Base-by-base conservation (phyloP, 2,888 invertebrate species). In the Ophion obscuratus region DNA sequence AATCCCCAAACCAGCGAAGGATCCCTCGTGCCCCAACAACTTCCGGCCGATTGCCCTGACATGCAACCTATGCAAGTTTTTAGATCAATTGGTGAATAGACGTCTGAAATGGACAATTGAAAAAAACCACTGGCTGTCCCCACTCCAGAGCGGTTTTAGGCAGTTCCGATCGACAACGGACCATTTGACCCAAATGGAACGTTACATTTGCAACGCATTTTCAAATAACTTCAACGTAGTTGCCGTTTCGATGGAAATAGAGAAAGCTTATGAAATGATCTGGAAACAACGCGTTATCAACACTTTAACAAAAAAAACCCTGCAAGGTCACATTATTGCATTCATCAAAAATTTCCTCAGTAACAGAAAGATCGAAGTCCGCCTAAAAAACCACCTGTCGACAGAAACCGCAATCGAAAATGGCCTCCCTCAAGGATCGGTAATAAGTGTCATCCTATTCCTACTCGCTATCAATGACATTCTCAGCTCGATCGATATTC, bases 391-490 rank as follows among this genome's bases (percentile, higher is more conserved):
- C 31, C 10, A 2, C 44, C 2, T 40, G 14, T 79, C 79, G 0
- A 47, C 71, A 14, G 64, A 5, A 2, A n/a, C 14, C 6, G 10
- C 0, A 2, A 53, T n/a, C n/a, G 27, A 62, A 64, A 79, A 79
- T 47, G 79, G 71, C 3, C n/a, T 71, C 31, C 81, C 44, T 3
- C 81, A 81, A 24, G 68, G 74, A 9, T 74, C 81, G 7, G 81
- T 81, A 14, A 14, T 81, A 2, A 81, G 62, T 5, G 75, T 81
- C 2, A 70, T 70, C 11, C 66, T 84, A 1, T 83, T 85, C 27
- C 59, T 81, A 3, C 17, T 84, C 14, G 74, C 84, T 0, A 87
- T 88, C 14, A 81, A 87, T 36, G 57, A 79, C 20, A 80, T 80
- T 2, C 53, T 66, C 0, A 24, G 24, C 3, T 6, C n/a, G 2